Percentiles rank a stretch among this genome's conserved stretches.
phyloP scores from a whole-genome alignment of 1,140 invertebrate species.

The Drosophila elegans region DNA sequence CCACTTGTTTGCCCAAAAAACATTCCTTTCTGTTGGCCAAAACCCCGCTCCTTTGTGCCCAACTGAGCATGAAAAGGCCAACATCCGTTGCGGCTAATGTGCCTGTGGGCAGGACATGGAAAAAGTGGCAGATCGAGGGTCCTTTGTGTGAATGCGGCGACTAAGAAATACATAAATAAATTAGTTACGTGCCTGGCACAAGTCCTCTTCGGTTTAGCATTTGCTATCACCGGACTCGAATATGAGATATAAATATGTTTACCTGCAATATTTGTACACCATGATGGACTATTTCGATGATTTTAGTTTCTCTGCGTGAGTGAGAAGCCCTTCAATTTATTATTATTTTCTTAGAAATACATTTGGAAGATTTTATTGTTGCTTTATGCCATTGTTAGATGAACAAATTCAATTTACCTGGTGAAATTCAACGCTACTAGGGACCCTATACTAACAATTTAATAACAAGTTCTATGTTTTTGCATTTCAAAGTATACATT shows the following conservation, averaged over 20 bases:
- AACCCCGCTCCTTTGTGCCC: conserved; percentile 42
- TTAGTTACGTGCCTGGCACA: conserved; percentile 66
- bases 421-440: neutral
- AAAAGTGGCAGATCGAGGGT: conserved; percentile 15
- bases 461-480: too few relatives aligned
- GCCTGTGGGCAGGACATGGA: conserved; percentile 67
- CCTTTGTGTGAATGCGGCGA: conserved; percentile 67
- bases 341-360: neutral
- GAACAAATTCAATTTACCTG: neutral
- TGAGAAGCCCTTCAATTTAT: conserved; percentile 17
- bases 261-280: conserved; percentile 24
- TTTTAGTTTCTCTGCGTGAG: neutral
- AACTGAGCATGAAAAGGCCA: conserved; percentile 77
- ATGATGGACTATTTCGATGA: conserved; percentile 44
- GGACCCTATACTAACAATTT: too few relatives aligned
- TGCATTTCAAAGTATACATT: too few relatives aligned
- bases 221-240: conserved; percentile 19
- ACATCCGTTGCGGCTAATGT: conserved; percentile 81
- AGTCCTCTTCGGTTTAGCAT: neutral
- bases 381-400: neutral
- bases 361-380: neutral
- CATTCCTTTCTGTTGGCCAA: conserved; percentile 12
- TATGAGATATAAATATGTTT: conserved; percentile 38
- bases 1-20: conserved; percentile 58
- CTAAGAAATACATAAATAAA: conserved; percentile 77